phyloP scores from a whole-genome alignment of 2,113 vertebrate genomes.

The Sialia sialis region DNA sequence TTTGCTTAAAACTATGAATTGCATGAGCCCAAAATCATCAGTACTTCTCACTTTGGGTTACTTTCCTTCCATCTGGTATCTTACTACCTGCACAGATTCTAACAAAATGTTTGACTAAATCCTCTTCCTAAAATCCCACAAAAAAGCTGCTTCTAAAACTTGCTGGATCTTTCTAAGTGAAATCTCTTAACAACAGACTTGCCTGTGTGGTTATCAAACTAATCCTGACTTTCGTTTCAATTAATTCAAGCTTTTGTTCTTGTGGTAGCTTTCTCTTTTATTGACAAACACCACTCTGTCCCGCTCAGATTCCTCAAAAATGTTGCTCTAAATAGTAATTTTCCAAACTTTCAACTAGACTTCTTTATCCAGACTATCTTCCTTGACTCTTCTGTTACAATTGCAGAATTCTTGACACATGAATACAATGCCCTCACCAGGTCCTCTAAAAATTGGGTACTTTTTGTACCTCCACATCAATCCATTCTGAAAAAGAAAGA shows the following conservation, averaged over 20 bases:
- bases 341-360: neutral
- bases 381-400: neutral
- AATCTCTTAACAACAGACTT: neutral
- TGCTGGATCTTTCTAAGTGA: neutral
- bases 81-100: neutral
- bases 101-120: neutral
- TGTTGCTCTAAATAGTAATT: neutral
- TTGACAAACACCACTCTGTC: neutral
- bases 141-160: neutral
- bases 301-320: neutral
- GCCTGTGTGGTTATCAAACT: neutral
- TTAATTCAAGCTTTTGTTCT: neutral
- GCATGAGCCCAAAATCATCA: neutral
- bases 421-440: neutral
- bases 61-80: neutral
- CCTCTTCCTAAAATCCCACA: neutral
- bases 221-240: neutral
- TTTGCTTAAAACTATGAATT: neutral
- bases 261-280: neutral
- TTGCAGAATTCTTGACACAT: neutral
- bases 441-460: neutral
- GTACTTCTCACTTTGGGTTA: fast-evolving
- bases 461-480: neutral
- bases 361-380: neutral
- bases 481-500: neutral